Base-by-base conservation (phyloP, 2,888 invertebrate species). In the Lordiphosa andalusiaca region DNA sequence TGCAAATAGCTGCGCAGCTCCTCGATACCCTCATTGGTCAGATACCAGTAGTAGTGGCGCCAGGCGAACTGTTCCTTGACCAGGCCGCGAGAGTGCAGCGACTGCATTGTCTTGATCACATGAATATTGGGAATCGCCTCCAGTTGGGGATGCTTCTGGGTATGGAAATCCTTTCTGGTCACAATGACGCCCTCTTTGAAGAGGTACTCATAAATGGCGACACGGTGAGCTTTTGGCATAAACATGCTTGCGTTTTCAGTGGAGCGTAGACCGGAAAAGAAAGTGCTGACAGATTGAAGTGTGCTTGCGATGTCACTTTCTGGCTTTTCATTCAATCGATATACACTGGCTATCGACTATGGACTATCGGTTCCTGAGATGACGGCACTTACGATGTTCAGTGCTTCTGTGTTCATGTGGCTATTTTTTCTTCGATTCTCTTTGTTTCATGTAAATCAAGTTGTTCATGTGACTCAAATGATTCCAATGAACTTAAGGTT, bases 51-150 rank as follows among this genome's bases (percentile, higher is more conserved):
- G 87, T 96, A 99, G 90, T 99, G 99, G 86, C 99, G 94, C 99
- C 99, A 99, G 4, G 99, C 98, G 90, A 99, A 99, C 91, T 99
- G 99, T 92, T 99, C 99, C 90, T 96, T 97, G n/a, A 99, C 99
- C 87, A 94, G 96, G 61, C 98, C 99, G 89, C 96, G 93, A 3
- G 99, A 99, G 91, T 98, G 98, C 76, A 99, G 91, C 6, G 97
- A 97, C 91, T 98, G 96, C 92, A 98, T 93, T 73, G 98, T 97
- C 91, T 99, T 99, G 89, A 99, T 99, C 56, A 99, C 99, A 91
- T 99, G 96, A 69, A 99, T 93, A 91, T 99, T 99, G 73, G 98
- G 97, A 85, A 99, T 97, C 85, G 91, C 93, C 89, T 97, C 96
- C 84, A 99, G 91, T 89, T 98, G 97, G 5, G 98, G 97, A 90